Conservation (phyloP, 2,797 vertebrate species). For the Melanotaenia parkinsoni region DNA sequence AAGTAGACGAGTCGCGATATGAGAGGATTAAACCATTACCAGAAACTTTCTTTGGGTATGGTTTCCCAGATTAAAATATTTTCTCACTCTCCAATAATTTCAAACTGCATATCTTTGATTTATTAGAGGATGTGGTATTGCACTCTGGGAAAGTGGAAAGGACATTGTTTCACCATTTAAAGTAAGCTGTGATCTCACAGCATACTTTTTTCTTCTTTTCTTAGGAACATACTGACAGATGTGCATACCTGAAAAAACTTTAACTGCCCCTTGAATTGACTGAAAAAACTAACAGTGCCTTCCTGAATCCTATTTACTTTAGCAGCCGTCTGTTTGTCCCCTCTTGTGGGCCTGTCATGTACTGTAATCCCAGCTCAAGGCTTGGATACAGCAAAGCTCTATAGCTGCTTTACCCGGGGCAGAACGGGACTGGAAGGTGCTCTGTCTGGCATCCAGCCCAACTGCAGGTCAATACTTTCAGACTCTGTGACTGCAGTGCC, state of each 20-base stretch:
- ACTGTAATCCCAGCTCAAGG: constrained; percentile 47
- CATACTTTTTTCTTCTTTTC: neutral
- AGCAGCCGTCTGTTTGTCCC: constrained; percentile 46
- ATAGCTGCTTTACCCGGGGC: constrained; percentile 58
- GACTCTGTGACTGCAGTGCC: constrained; percentile 76
- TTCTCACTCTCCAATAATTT: neutral
- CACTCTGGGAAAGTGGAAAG: neutral
- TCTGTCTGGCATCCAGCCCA: constrained; percentile 74
- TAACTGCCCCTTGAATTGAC: constrained; percentile 22
- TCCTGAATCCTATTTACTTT: constrained; percentile 51
- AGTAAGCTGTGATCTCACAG: neutral
- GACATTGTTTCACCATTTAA: too few species aligned
- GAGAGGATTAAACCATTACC: neutral
- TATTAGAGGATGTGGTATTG: neutral
- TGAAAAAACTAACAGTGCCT: constrained; percentile 29
- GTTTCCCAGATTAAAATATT: neutral
- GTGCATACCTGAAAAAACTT: constrained; percentile 11
- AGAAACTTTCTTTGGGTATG: neutral
- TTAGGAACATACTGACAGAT: constrained; percentile 6
- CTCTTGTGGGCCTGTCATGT: constrained; percentile 35
- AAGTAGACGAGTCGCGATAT: neutral
- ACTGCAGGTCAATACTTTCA: constrained; percentile 81
- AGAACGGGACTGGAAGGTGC: constrained; percentile 58
- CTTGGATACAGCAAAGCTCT: constrained; percentile 49
- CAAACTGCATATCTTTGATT: too few species aligned